phyloP scores from a whole-genome alignment of 2,113 vertebrate genomes.

The Corydoras maculifer region DNA sequence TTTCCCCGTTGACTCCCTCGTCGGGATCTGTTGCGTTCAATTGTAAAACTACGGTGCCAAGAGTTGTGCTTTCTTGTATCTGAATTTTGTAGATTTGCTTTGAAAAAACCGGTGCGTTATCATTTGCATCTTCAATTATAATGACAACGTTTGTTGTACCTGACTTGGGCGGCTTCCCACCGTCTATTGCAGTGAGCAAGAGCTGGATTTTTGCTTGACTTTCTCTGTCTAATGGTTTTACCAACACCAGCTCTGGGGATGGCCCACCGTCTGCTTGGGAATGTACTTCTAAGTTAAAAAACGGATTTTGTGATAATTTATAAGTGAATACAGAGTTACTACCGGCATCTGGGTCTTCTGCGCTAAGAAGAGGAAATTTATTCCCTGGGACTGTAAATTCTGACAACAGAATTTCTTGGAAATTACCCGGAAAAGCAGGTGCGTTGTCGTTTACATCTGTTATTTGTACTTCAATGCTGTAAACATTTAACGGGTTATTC shows the following conservation, averaged over 20 bases:
- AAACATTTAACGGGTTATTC: constrained; percentile 61
- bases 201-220: constrained; percentile 48
- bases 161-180: constrained; percentile 54
- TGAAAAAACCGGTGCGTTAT: constrained; percentile 54
- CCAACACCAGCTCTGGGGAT: constrained; percentile 56
- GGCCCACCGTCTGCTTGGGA: too few species aligned
- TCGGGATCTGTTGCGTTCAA: constrained; percentile 55
- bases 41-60: constrained; percentile 42
- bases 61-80: constrained; percentile 46
- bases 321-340: constrained; percentile 53
- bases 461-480: constrained; percentile 56
- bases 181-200: constrained; percentile 56
- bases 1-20: constrained; percentile 43
- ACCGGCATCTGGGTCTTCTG: constrained; percentile 56
- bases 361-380: constrained; percentile 51
- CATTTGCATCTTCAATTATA: too few species aligned
- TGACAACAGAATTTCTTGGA: constrained; percentile 41
- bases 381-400: constrained; percentile 42
- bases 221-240: constrained; percentile 59
- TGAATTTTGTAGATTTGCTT: constrained; percentile 46
- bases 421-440: constrained; percentile 46
- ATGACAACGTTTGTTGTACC: constrained; percentile 52
- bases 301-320: constrained; percentile 50
- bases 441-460: constrained; percentile 61
- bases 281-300: constrained; percentile 48